These are phyloP conservation scores for Oryzias melastigma DNA, from an alignment of 2,113 vertebrate genomes.

Conservation along the genomic window DNA sequence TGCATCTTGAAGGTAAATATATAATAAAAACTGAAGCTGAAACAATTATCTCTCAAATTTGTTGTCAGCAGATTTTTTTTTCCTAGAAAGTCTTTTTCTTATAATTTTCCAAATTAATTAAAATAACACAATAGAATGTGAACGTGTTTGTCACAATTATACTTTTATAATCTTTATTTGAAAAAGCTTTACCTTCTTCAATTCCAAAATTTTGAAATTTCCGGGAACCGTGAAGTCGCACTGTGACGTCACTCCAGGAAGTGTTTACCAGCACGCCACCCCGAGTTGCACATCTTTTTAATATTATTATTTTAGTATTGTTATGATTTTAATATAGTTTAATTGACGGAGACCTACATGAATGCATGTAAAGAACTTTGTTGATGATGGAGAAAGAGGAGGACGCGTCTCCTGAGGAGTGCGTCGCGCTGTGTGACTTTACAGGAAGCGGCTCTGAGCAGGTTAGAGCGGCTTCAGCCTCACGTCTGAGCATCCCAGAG, in stretches of 20 bases:
- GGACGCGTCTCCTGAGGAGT: conserved; percentile 48
- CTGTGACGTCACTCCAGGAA: conserved; percentile 52
- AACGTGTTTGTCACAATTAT: too few relatives aligned
- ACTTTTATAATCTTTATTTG: too few relatives aligned
- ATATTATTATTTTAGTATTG: neutral
- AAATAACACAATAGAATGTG: too few relatives aligned
- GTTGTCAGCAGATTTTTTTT: too few relatives aligned
- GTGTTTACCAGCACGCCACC: neutral
- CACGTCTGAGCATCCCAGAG: too few relatives aligned
- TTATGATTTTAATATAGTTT: neutral
- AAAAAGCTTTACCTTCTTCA: neutral
- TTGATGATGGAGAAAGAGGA: conserved; percentile 34
- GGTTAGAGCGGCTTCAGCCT: conserved; percentile 37
- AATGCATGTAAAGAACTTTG: neutral
- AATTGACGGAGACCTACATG: neutral
- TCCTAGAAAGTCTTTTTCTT: too few relatives aligned
- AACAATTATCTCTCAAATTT: too few relatives aligned
- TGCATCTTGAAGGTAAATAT: too few relatives aligned
- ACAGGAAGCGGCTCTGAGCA: conserved; percentile 56
- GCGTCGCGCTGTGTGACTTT: conserved; percentile 53
- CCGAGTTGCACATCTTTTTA: neutral
- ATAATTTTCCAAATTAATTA: too few relatives aligned
- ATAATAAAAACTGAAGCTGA: too few relatives aligned
- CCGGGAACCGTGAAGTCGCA: conserved; percentile 22
- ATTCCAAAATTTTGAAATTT: neutral